phyloP scores from a whole-genome alignment of 2,113 vertebrate species.

The Corythoichthys intestinalis region DNA sequence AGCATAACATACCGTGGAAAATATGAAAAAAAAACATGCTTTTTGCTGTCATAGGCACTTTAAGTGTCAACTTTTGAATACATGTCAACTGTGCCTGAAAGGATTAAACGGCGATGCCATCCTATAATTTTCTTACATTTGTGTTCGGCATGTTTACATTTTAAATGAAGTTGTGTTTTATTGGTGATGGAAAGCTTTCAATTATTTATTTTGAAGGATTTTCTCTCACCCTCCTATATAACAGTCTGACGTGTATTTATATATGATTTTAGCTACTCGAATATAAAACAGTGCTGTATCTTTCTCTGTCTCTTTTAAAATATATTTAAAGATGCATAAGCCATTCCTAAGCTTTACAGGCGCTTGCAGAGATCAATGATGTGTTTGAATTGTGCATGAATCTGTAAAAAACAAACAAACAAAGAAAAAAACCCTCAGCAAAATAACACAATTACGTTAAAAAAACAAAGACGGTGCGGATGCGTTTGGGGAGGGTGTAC shows the following conservation, averaged over 20 bases:
- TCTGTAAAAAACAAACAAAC: neutral
- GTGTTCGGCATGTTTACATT: neutral
- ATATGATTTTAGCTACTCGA: neutral
- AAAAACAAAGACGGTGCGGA: constrained; percentile 26
- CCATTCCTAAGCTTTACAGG: neutral
- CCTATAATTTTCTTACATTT: neutral
- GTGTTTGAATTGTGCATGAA: constrained; percentile 8
- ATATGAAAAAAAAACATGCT: no score
- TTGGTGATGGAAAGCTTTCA: neutral
- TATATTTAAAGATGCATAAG: neutral
- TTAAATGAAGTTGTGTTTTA: neutral
- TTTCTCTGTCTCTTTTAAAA: neutral
- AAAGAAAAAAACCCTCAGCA: neutral
- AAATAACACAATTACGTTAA: constrained; percentile 6
- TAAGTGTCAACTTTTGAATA: no score
- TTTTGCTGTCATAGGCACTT: no score
- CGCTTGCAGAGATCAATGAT: neutral
- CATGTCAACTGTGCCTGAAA: no score
- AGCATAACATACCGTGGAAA: no score
- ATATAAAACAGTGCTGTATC: neutral
- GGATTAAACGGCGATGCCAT: neutral
- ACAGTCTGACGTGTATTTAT: neutral
- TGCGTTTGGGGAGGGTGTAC: constrained; percentile 45
- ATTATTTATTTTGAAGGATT: neutral
- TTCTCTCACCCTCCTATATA: neutral